Evolutionary conservation across 2,888 invertebrate species (phyloP).

Genomic region (Leucophora obtusa): DNA sequence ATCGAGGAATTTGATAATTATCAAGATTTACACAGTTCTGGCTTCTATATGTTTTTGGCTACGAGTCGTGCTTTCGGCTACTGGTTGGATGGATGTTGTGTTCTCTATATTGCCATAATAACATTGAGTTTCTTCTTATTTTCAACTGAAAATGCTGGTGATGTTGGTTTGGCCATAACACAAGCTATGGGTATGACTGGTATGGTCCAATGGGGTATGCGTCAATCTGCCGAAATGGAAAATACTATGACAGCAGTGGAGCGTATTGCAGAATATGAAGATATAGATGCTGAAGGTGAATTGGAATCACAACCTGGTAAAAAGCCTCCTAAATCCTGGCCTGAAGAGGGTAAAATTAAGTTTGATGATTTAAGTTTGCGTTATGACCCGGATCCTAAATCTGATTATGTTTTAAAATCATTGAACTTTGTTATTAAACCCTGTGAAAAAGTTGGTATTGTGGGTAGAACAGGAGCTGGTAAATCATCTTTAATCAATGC

Average conservation of each 20-base stretch:
- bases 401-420: constrained; percentile 86
- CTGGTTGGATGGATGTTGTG: constrained; percentile 93
- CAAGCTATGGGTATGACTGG: constrained; percentile 88
- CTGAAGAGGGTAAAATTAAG: constrained; percentile 83
- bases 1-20: constrained; percentile 89
- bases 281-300: constrained; percentile 78
- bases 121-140: constrained; percentile 90
- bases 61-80: constrained; percentile 96
- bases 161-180: constrained; percentile 88
- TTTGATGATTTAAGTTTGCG: constrained; percentile 85
- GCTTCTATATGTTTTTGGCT: constrained; percentile 93
- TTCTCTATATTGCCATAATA: constrained; percentile 90
- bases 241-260: constrained; percentile 95
- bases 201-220: constrained; percentile 88
- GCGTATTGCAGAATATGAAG: constrained; percentile 84
- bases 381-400: constrained; percentile 83
- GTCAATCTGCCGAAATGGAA: constrained; percentile 93
- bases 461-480: constrained; percentile 87
- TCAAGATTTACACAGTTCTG: constrained; percentile 92
- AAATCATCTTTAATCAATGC: constrained; percentile 85
- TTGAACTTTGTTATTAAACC: constrained; percentile 83
- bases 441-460: constrained; percentile 85
- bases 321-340: constrained; percentile 86
- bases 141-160: constrained; percentile 84
- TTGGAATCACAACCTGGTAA: constrained; percentile 83